Evolutionary conservation across 2,888 invertebrate genomes (phyloP), one percentile per base, ranked within the genome.

Genomic region (Cantharis nigra): DNA sequence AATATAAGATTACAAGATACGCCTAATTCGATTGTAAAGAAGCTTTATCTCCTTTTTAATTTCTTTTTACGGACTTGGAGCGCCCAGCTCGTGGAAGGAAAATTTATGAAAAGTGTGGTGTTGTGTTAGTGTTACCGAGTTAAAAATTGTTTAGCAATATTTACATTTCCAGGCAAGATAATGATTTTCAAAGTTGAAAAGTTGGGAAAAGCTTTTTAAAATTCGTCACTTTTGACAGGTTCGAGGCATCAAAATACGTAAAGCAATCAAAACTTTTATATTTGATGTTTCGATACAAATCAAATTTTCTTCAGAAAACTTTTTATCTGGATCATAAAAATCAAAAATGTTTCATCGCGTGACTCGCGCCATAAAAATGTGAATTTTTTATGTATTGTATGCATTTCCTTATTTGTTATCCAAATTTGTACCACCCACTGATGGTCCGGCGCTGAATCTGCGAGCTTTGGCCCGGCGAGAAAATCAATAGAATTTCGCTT

Each of bases 401-500:
- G 71, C 71, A 71, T 75, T 71, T 75, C 71, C 75, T 71, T 18
- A 30, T 75, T 65, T 63, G 26, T 23, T 20, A 23, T 67, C 62
- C 69, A 69, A 76, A 69, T 71, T 72, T 70, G 72, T 71, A 69
- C 62, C 71, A 75, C 70, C 75, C 70, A 72, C 72, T 49, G 18
- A 23, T 67, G 71, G 71, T 74, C 70, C 73, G 72, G 63, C 73
- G 67, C 72, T 75, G 63, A 73, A 28, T 74, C 69, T 67, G 67
- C 71, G 71, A 74, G 76, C 74, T 76, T 76, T 78, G 74, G 74
- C 75, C 78, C 77, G 78, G 78, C 74, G 76, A 76, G 79, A 79
- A 79, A 80, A 80, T 80, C 80, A 80, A 80, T 80, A 80, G 76
- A 70, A 79, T 73, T 78, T 75, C 71, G 74, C 78, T 72, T 76